These are phyloP conservation scores for Prionailurus bengalensis DNA, from an alignment of 2,113 vertebrate species.

Conservation along the genomic window DNA sequence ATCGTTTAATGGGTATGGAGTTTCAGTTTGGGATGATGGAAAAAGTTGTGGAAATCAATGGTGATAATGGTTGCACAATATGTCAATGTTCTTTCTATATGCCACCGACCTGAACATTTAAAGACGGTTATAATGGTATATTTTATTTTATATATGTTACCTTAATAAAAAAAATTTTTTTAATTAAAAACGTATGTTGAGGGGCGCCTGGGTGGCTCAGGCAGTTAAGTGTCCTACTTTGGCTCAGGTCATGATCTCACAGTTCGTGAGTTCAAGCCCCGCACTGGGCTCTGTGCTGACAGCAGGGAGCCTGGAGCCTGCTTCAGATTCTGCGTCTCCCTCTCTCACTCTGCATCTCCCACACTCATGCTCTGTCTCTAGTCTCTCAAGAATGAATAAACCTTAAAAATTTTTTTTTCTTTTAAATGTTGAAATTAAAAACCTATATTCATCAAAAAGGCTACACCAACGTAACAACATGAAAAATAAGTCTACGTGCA, in stretches of 20 bases:
- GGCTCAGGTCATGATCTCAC: no score
- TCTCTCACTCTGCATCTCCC: no score
- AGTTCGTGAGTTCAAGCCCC: no score
- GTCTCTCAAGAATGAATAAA: no score
- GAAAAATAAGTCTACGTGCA: neutral
- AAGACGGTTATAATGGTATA: neutral
- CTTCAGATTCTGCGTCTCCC: no score
- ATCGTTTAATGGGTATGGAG: neutral
- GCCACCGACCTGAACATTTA: neutral
- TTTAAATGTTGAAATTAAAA: neutral
- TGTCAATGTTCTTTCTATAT: neutral
- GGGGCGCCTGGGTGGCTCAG: no score
- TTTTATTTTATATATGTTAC: neutral
- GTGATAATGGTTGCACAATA: neutral
- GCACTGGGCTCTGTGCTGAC: no score
- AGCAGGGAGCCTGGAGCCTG: no score
- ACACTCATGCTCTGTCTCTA: no score
- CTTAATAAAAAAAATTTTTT: neutral
- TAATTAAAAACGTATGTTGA: neutral
- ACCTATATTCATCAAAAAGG: neutral
- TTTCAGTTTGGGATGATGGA: neutral
- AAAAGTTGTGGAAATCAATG: neutral
- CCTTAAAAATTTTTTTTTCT: no score
- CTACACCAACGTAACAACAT: neutral
- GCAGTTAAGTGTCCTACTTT: no score